Conservation (phyloP, 2,888 invertebrate genomes). For the Odontocolon sp. region DNA sequence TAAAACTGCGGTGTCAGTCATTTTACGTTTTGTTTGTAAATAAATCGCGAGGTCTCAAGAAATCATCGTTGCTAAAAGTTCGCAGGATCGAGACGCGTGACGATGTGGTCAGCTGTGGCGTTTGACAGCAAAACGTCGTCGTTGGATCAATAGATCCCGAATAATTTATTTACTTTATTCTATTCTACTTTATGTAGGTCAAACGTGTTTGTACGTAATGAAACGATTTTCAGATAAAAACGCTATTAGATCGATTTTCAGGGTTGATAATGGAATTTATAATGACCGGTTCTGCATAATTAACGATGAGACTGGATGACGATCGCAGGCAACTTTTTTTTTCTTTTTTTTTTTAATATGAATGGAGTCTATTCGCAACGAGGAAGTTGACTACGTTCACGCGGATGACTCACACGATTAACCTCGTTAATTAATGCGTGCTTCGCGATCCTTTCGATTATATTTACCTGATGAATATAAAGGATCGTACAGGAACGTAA, state of each 20-base stretch:
- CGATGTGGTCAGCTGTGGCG: neutral
- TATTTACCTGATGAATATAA: conserved; percentile 65
- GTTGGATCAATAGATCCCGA: conserved; percentile 6
- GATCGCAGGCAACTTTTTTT: neutral
- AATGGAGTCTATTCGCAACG: neutral
- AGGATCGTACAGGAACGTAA: conserved; percentile 57
- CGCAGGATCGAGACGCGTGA: too few relatives aligned
- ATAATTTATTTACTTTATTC: neutral
- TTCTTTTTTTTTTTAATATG: neutral
- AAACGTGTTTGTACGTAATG: too few relatives aligned
- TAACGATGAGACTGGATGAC: neutral
- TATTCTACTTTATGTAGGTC: too few relatives aligned
- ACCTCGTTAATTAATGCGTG: conserved; percentile 22
- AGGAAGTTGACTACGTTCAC: conserved; percentile 25
- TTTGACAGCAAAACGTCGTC: neutral
- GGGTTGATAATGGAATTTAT: too few relatives aligned
- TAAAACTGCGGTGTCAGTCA: too few relatives aligned
- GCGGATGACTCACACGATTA: conserved; percentile 15
- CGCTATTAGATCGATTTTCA: too few relatives aligned
- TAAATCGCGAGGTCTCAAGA: too few relatives aligned
- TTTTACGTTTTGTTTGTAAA: too few relatives aligned
- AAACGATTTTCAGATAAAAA: too few relatives aligned
- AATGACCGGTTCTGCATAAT: too few relatives aligned
- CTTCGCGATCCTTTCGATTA: neutral
- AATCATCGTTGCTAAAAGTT: too few relatives aligned